phyloP scores from a whole-genome alignment of 53 echinoderm and acorn worm species.

The Stichopus horrens region DNA sequence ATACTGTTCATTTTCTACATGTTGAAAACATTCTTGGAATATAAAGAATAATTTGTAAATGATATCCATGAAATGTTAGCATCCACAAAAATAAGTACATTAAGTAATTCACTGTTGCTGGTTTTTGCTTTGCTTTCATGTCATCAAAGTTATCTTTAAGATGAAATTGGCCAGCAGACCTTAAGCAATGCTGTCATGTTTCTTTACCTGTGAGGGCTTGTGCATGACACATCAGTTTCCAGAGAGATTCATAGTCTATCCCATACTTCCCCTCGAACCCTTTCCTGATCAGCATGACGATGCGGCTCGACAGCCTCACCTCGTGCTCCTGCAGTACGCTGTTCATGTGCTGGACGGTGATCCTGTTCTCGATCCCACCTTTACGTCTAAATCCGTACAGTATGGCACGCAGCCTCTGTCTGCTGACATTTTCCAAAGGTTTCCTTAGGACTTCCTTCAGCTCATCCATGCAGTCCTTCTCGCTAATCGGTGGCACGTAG shows the following conservation, averaged over 20 bases:
- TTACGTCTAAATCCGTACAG: conserved; percentile 87
- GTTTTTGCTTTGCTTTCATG: too few species aligned
- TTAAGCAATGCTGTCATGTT: too few species aligned
- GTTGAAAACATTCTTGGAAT: too few species aligned
- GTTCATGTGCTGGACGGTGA: conserved; percentile 70
- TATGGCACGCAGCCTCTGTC: conserved; percentile 90
- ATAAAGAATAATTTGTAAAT: too few species aligned
- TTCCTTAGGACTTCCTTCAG: conserved; percentile 67
- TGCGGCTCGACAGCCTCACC: conserved; percentile 59
- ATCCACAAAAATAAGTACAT: too few species aligned
- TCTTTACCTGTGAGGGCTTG: conserved; percentile 87
- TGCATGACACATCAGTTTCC: conserved; percentile 89
- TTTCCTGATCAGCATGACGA: conserved; percentile 69
- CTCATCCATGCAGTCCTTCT: conserved; percentile 75
- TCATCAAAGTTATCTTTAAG: too few species aligned
- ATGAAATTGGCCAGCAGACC: too few species aligned
- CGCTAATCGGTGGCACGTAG: conserved; percentile 44
- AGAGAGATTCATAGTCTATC: conserved; percentile 83
- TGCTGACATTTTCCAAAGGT: conserved; percentile 75
- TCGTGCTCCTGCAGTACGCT: conserved; percentile 85
- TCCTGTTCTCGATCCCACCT: conserved; percentile 73
- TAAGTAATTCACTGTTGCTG: too few species aligned
- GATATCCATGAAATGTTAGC: too few species aligned
- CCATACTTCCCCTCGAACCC: conserved; percentile 79
- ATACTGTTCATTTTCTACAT: too few species aligned